Base-by-base conservation (phyloP, 1,140 invertebrate genomes). In the Charaxes varanes region DNA sequence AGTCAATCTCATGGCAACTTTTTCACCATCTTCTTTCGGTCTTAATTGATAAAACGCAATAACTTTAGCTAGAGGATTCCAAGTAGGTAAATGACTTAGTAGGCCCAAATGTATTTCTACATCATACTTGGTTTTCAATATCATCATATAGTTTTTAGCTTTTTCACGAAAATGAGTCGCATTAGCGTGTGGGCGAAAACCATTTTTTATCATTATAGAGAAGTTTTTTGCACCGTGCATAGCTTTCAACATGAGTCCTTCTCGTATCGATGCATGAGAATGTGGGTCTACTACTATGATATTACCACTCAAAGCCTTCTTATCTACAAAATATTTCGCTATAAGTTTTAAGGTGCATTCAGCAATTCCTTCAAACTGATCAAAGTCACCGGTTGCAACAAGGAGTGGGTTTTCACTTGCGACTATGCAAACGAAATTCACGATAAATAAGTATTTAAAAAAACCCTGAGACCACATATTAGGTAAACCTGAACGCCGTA, bases 91-190 rank as follows among this genome's bases (percentile, higher is more conserved):
- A 53, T 72, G 78, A 31, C 72, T 82, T 16, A 85, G 36, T 43
- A 83, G 74, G 16, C 64, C 32, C 43, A 85, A 80, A 47, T 84
- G 73, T 37, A 68, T 66, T 16, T 46, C 53, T 11, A 84, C 53
- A 45, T 85, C 79, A 16, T 54, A 58, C 67, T 80, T 74, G 26
- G 79, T 61, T 62, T 85, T 76, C 33, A 85, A 64, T 59, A 85
- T 74, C 61, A 85, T 62, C 72, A 85, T 73, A 57, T 85, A 85
- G 69, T 85, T 85, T 57, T 85, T 84, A 16, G 84, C 84, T 62
- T 84, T 85, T 62, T 85, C 84, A n/a, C 69, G 76, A 40, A 85
- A 85, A 63, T 84, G 82, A 3, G 84, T 82, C 13, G 82, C 81
- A 54, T 85, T 85, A 8, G 70, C 76, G 41, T 85, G 84, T 15